Conservation (phyloP, 2,888 invertebrate genomes). For the Helicoverpa assulta region DNA sequence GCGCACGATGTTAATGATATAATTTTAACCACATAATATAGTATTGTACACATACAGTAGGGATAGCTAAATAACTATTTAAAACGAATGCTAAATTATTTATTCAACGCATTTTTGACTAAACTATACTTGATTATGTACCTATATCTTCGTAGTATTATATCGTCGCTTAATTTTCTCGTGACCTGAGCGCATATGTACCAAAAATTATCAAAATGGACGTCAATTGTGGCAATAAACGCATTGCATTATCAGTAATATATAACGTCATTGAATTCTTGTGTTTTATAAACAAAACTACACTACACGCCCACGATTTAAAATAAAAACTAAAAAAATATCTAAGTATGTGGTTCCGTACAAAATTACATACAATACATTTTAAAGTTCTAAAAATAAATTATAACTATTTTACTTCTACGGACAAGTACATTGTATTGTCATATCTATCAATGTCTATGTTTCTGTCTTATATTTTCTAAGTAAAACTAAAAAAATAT, state of each 20-base stretch:
- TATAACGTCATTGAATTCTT: slow-evolving; percentile 36
- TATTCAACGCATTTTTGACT: not conserved
- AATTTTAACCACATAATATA: not conserved
- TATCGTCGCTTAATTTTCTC: not conserved
- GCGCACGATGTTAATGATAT: not conserved
- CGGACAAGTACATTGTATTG: too few relatives aligned
- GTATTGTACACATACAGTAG: not conserved
- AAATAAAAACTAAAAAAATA: not conserved
- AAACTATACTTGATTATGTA: not conserved
- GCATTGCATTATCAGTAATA: slow-evolving; percentile 13
- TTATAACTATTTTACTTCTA: not conserved
- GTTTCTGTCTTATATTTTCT: too few relatives aligned
- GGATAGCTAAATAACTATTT: not conserved
- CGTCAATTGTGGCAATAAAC: slow-evolving; percentile 8
- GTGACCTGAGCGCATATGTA: not conserved
- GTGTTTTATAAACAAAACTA: slow-evolving; percentile 31
- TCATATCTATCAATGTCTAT: too few relatives aligned
- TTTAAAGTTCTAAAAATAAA: not conserved
- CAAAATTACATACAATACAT: not conserved
- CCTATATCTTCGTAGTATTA: not conserved
- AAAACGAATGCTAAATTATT: not conserved
- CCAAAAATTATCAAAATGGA: slow-evolving; percentile 5
- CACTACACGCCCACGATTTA: slow-evolving; percentile 27
- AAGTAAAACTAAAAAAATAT: too few relatives aligned
- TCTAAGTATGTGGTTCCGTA: slow-evolving; percentile 21